Evolutionary conservation across 2,113 vertebrate species (phyloP).

Genomic region (Tetraodon nigroviridis): DNA sequence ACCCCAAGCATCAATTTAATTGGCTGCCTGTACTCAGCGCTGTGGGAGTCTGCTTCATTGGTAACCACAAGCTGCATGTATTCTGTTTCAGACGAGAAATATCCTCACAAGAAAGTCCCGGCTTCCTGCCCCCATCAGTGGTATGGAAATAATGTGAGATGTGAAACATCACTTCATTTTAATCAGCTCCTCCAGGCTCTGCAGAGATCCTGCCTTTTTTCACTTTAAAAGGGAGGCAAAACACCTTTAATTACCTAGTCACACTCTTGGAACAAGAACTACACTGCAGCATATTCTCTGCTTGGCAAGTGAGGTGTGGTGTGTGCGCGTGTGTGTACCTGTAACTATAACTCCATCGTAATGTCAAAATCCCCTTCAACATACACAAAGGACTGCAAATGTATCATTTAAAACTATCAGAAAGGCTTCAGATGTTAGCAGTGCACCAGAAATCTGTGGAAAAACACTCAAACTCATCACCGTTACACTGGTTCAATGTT

Average conservation of each 20-base stretch:
- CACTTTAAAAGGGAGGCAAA: neutral
- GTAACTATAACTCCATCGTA: neutral
- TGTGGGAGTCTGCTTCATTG: neutral
- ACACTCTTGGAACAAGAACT: neutral
- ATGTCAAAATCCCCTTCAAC: neutral
- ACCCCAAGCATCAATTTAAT: slow-evolving; percentile 21
- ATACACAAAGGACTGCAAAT: too few species aligned
- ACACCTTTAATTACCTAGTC: slow-evolving; percentile 22
- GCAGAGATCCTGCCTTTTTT: neutral
- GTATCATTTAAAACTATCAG: too few species aligned
- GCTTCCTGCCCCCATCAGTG: too few species aligned
- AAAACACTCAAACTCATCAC: too few species aligned
- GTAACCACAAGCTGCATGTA: neutral
- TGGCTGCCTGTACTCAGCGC: slow-evolving; percentile 4
- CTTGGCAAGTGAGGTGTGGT: neutral
- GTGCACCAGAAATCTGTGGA: too few species aligned
- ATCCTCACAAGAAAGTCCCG: too few species aligned
- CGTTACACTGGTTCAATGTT: too few species aligned
- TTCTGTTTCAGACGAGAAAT: neutral
- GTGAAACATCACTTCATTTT: too few species aligned
- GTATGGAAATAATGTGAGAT: too few species aligned
- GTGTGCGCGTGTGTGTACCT: neutral
- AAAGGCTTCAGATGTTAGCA: too few species aligned
- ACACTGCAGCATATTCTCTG: neutral
- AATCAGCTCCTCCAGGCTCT: too few species aligned